Evolutionary conservation across 1,140 invertebrate species (phyloP), one percentile per base, ranked within the genome.

Genomic region (Trichoplusia ni): DNA sequence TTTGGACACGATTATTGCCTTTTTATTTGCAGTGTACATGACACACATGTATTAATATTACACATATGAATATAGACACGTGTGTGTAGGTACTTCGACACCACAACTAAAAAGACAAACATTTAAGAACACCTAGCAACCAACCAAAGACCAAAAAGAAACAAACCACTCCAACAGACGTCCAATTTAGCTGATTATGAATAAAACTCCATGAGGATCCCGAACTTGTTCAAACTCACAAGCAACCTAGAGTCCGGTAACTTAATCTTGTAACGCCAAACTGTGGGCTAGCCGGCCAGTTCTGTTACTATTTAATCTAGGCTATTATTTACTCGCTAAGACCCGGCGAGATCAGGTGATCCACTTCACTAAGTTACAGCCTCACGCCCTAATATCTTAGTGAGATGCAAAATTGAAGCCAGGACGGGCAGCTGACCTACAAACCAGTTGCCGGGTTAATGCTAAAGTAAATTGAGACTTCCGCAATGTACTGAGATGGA

Each of bases 371-470:
- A 40, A 54, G 13, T 54, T 54, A 40, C 51, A 40, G 33, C 51
- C 23, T 54, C 6, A 25, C 35, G 25, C 51, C 35, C 23, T 54
- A 54, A 54, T 54, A 54, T 54, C 35, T 54, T 11, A 54, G 23
- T 21, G 51, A 18, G 11, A 37, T 38, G 51, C 35, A 54, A 54
- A 54, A 54, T 54, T 38, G 33, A 54, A 31, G 46, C 25, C 21
- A 29, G 33, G 18, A 38, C 33, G 51, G 40, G 35, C 53, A n/a
- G n/a, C 9, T 40, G 46, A 51, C 60, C 35, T 42, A 63, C 47
- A 51, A 63, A 53, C 37, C 46, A 44, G 46, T 49, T 9, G 44
- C 31, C 33, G 27, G 23, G 35, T 63, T 63, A 63, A 63, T 63
- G 53, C 38, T 35, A 14, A 63, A 21, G 18, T 62, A 62, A 62